phyloP scores from a whole-genome alignment of 2,113 vertebrate genomes.

The Mastomys coucha region DNA sequence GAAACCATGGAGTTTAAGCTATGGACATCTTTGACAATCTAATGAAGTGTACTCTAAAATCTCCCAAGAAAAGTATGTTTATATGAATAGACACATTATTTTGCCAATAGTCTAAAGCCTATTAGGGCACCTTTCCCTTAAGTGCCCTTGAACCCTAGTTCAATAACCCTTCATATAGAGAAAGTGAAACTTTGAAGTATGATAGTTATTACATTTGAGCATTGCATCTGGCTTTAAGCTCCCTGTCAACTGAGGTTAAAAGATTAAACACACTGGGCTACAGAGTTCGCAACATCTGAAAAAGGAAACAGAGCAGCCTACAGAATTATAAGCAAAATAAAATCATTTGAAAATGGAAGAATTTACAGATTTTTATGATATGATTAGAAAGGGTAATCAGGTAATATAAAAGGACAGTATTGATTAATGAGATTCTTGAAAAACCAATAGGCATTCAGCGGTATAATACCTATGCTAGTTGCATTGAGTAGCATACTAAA shows the following conservation, averaged over 20 bases:
- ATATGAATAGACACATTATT: slow-evolving; percentile 4
- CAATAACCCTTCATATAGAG: slow-evolving; percentile 3
- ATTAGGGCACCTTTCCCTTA: not conserved
- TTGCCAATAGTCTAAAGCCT: slow-evolving; percentile 30
- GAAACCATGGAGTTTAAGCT: not conserved
- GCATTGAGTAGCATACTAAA: slow-evolving; percentile 47
- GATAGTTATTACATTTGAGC: slow-evolving; percentile 47
- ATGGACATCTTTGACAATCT: not conserved
- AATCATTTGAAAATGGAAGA: slow-evolving; percentile 60
- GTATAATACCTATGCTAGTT: slow-evolving; percentile 54
- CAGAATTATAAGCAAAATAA: slow-evolving; percentile 46
- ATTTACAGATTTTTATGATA: slow-evolving; percentile 39
- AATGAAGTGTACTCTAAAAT: slow-evolving; percentile 24
- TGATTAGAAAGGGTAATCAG: slow-evolving; percentile 51
- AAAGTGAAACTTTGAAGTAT: slow-evolving; percentile 23
- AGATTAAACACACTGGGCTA: slow-evolving; percentile 31
- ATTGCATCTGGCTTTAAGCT: slow-evolving; percentile 29
- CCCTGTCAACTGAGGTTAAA: slow-evolving; percentile 61
- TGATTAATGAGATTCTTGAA: slow-evolving; percentile 54
- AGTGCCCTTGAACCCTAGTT: slow-evolving; percentile 37
- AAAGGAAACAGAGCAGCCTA: slow-evolving; percentile 35
- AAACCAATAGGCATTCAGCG: slow-evolving; percentile 29
- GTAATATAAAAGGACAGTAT: slow-evolving; percentile 45
- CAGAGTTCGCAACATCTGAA: slow-evolving; percentile 37
- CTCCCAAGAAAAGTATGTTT: not conserved